Conservation (phyloP, 2,888 invertebrate species). For the Selenia dentaria region DNA sequence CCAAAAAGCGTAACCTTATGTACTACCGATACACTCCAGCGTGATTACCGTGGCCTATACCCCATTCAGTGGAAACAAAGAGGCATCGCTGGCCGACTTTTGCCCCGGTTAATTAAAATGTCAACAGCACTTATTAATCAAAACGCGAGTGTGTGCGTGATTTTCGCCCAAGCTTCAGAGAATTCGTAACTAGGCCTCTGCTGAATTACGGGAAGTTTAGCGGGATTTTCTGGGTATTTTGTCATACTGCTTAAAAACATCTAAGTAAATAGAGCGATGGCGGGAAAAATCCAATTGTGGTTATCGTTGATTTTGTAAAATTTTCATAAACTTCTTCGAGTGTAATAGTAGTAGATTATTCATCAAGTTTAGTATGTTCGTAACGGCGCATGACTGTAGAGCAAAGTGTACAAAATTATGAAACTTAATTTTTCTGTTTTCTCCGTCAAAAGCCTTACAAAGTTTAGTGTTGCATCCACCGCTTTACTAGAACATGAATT, state of each 20-base stretch:
- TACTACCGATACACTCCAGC: neutral
- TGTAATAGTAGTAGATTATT: too few relatives aligned
- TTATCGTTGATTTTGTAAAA: too few relatives aligned
- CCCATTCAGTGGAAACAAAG: slow-evolving; percentile 67
- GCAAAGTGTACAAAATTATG: too few relatives aligned
- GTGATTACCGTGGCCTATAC: slow-evolving; percentile 33
- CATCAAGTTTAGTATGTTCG: too few relatives aligned
- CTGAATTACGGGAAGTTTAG: neutral
- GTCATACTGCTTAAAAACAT: neutral
- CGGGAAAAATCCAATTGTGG: too few relatives aligned
- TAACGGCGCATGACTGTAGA: too few relatives aligned
- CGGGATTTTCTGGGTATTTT: slow-evolving; percentile 1
- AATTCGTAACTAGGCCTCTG: slow-evolving; percentile 6
- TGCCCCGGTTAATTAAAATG: slow-evolving; percentile 80
- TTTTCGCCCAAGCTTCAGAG: slow-evolving; percentile 15
- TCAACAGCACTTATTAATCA: slow-evolving; percentile 81
- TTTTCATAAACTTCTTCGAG: too few relatives aligned
- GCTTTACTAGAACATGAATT: too few relatives aligned
- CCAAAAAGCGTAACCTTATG: neutral
- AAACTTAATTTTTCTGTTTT: too few relatives aligned
- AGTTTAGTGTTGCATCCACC: too few relatives aligned
- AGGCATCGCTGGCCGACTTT: slow-evolving; percentile 60
- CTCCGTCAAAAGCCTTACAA: too few relatives aligned
- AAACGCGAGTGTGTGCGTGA: slow-evolving; percentile 43
- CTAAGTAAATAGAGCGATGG: too few relatives aligned